Base-by-base conservation (phyloP, 2,888 invertebrate genomes). In the Erebia palarica region DNA sequence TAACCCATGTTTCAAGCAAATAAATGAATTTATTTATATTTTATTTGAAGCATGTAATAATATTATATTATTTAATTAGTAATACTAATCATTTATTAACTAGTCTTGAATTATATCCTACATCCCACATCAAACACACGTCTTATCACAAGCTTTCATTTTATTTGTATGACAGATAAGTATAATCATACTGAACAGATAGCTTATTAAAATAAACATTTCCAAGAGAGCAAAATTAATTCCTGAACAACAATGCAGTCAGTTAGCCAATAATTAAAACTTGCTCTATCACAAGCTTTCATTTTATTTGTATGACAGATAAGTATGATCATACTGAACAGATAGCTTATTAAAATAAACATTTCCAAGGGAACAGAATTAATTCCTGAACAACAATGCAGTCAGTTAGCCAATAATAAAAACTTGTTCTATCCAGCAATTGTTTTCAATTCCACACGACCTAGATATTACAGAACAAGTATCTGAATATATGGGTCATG, bases 231-330 rank as follows among this genome's bases (percentile, higher is more conserved):
- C 27, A 27, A 61, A 18, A 18, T 47, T 18, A 61, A 44, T 61
- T 13, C 16, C 10, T 44, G 61, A 27, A 18, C 27, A 60, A 60
- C 60, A 61, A 61, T 47, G 3, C 60, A 44, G 42, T 58, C 49
- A 67, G 21, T 42, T 58, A 47, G 21, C 51, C 53, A 51, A 53
- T 68, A 57, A 69, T 69, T 69, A 69, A 53, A 57, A 64, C 16
- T 67, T 18, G 53, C 61, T 16, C 57, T 18, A 13, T 44, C 69
- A n/a, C n/a, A n/a, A n/a, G n/a, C n/a, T n/a, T n/a, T n/a, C n/a
- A 9, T 9, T 10, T 44, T 9, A 44, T 44, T 44, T 11, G 47
- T 47, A 47, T 47, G 47, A 27, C 27, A 47, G 47, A 11, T 10
- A 10, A 44, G 9, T 44, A 11, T 47, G 11, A 47, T 47, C 13